Evolutionary conservation across 2,113 vertebrate species (phyloP).

Genomic region (Nycticryphes semicollaris): DNA sequence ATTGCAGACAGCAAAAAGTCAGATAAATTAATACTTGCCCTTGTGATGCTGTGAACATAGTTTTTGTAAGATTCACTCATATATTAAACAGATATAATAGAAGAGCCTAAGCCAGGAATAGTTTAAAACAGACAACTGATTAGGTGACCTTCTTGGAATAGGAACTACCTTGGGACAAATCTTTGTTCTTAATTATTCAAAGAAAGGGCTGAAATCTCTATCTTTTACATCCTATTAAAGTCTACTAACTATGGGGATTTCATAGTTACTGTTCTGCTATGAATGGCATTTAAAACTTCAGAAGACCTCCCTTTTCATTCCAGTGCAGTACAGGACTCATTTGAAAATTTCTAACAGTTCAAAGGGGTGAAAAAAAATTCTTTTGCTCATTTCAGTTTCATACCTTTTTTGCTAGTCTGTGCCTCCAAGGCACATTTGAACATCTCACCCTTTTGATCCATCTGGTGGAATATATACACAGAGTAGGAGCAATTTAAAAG

Average conservation of each 20-base stretch:
- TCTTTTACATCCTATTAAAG: not conserved
- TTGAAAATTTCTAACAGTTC: not conserved
- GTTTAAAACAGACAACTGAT: not conserved
- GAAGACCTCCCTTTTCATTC: not conserved
- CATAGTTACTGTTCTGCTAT: not conserved
- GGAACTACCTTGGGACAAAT: not conserved
- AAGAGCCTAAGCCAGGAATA: not conserved
- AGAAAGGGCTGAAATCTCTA: not conserved
- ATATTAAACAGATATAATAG: not conserved
- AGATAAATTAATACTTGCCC: not conserved
- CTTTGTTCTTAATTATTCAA: not conserved
- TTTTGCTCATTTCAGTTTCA: not conserved
- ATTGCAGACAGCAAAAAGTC: not conserved
- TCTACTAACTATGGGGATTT: not conserved
- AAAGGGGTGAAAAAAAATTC: not conserved
- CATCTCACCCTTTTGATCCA: not conserved
- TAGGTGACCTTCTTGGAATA: not conserved
- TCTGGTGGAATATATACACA: not conserved
- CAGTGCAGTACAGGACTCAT: not conserved
- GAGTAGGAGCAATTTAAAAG: not conserved
- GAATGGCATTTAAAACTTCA: not conserved
- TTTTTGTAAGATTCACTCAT: not conserved
- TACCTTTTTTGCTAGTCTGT: not conserved
- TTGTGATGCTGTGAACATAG: not conserved
- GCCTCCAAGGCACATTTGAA: not conserved